Evolutionary conservation across 1,140 invertebrate genomes (phyloP).

Genomic region (Bombus confusus): DNA sequence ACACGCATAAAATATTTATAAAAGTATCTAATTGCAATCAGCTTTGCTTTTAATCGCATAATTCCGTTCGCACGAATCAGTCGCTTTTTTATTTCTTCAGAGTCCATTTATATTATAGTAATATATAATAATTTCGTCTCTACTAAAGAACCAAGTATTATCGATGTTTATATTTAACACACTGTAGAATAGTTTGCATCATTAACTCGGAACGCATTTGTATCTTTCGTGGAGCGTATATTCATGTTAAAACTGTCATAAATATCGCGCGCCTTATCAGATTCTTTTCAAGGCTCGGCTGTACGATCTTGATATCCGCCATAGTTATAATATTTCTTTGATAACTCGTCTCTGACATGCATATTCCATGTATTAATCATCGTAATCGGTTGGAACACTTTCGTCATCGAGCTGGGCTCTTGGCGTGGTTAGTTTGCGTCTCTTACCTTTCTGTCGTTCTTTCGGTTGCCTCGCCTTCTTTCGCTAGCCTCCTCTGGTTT

Average conservation of each 20-base stretch:
- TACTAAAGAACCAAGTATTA: not conserved
- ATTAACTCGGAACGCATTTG: not conserved
- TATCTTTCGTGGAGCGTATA: not conserved
- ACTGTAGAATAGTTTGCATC: not conserved
- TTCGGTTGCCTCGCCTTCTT: no score
- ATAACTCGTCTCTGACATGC: slow-evolving; percentile 25
- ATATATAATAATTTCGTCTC: not conserved
- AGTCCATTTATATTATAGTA: no score
- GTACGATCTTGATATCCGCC: slow-evolving; percentile 21
- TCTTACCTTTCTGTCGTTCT: no score
- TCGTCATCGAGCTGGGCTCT: slow-evolving; percentile 5
- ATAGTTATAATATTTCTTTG: slow-evolving; percentile 15
- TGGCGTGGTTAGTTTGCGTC: no score
- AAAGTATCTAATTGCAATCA: no score
- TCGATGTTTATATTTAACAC: not conserved
- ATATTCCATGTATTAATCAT: slow-evolving; percentile 35
- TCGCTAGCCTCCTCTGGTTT: not conserved
- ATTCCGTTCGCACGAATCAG: no score
- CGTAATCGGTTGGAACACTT: slow-evolving; percentile 30
- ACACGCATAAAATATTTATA: no score
- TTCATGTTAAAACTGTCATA: slow-evolving; percentile 5
- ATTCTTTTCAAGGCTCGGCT: not conserved
- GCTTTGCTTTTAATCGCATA: no score
- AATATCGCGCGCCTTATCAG: slow-evolving; percentile 29
- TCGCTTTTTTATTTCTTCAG: no score